A percentile compares a stretch with the other conserved stretches of the same genome.
These are phyloP conservation scores for Ptilorrhoa leucosticta DNA, from an alignment of 2,113 vertebrate genomes.

Conservation along the genomic window DNA sequence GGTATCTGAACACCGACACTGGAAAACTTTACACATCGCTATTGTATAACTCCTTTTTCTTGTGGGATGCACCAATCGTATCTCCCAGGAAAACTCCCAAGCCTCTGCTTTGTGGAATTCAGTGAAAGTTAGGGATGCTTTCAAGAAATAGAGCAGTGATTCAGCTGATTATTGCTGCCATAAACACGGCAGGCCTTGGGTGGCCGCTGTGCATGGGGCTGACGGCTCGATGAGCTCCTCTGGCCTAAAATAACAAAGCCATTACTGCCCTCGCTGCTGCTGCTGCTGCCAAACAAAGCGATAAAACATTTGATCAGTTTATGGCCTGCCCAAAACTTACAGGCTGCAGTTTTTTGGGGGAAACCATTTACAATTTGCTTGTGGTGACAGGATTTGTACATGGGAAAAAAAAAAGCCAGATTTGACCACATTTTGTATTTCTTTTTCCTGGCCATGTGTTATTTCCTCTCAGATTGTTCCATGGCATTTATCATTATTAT, in stretches of 20 bases:
- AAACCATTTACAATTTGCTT: neutral
- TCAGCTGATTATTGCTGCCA: neutral
- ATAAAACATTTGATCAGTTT: neutral
- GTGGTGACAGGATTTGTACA: rapidly evolving
- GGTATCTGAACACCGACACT: rapidly evolving
- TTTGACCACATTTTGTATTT: neutral
- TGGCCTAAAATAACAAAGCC: neutral
- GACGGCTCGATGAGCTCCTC: neutral
- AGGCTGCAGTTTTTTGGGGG: neutral
- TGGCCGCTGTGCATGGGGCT: neutral
- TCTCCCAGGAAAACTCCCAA: neutral
- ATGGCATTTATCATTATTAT: neutral
- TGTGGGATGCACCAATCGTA: rapidly evolving
- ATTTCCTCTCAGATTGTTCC: neutral
- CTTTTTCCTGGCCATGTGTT: rapidly evolving
- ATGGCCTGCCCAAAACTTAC: neutral
- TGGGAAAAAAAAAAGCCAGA: neutral
- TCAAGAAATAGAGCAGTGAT: neutral
- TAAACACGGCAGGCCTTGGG: neutral
- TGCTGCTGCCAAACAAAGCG: neutral
- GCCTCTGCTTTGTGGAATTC: neutral
- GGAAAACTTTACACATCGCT: rapidly evolving
- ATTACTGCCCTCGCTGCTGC: neutral
- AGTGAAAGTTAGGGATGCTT: neutral
- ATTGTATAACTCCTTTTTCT: rapidly evolving